phyloP scores from a whole-genome alignment of 2,888 invertebrate genomes.

The Acutogordius australiensis region DNA sequence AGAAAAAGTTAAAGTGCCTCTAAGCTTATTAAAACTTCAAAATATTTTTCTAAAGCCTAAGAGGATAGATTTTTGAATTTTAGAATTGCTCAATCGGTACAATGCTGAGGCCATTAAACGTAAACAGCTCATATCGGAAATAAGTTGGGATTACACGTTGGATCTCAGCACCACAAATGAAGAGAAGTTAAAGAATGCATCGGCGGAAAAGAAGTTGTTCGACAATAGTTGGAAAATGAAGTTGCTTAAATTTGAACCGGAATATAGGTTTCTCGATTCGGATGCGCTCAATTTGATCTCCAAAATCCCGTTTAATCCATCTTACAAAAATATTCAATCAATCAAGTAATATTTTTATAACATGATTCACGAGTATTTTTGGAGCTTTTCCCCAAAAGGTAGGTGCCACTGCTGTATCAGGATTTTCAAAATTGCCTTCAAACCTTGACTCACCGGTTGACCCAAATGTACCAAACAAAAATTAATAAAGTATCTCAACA shows the following conservation, averaged over 20 bases:
- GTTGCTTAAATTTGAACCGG: neutral
- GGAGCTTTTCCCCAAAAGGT: neutral
- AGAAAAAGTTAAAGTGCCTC: no score
- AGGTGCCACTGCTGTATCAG: no score
- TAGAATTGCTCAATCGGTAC: neutral
- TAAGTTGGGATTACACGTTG: neutral
- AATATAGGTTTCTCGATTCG: neutral
- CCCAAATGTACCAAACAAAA: no score
- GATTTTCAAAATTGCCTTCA: no score
- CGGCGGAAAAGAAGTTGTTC: neutral
- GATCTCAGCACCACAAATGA: neutral
- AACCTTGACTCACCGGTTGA: no score
- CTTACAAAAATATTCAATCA: neutral
- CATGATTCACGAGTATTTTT: neutral
- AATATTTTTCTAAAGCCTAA: no score
- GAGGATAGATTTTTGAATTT: neutral
- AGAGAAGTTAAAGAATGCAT: neutral
- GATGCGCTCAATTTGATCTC: neutral
- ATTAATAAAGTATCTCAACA: no score
- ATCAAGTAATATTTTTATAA: no score
- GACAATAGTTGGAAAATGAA: conserved; percentile 3
- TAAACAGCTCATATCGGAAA: neutral
- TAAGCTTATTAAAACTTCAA: no score
- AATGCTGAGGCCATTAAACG: neutral
- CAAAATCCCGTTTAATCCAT: conserved; percentile 6